These are phyloP conservation scores for Thalpophila matura DNA, from an alignment of 2,888 invertebrate genomes.

Conservation along the genomic window DNA sequence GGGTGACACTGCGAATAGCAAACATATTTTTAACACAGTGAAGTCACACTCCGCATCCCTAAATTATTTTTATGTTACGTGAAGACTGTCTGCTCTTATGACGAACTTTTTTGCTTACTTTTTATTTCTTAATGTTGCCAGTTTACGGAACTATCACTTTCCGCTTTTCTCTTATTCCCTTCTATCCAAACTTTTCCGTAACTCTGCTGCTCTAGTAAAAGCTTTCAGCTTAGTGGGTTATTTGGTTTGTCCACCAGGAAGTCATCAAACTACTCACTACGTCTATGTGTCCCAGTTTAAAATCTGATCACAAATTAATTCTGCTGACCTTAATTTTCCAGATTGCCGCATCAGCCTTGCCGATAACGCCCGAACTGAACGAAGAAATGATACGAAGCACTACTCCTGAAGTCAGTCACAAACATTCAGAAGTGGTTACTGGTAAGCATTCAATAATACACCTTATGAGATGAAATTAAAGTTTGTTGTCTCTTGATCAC, in stretches of 20 bases:
- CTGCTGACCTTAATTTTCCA: constrained; percentile 69
- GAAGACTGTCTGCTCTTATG: too few relatives aligned
- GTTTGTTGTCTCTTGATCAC: background rate
- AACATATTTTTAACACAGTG: too few relatives aligned
- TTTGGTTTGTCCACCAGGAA: constrained; percentile 29
- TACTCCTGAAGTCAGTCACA: constrained; percentile 90
- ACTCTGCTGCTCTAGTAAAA: background rate
- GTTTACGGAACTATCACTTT: background rate
- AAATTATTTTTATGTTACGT: too few relatives aligned
- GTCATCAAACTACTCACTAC: constrained; percentile 30
- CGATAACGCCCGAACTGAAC: constrained; percentile 94
- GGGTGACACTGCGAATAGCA: too few relatives aligned
- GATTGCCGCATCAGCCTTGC: constrained; percentile 91
- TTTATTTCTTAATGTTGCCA: background rate
- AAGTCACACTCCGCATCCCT: too few relatives aligned
- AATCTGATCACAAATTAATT: background rate
- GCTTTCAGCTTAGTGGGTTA: constrained; percentile 44
- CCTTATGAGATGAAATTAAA: background rate
- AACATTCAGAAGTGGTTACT: constrained; percentile 88
- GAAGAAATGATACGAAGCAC: constrained; percentile 93
- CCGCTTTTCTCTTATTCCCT: background rate
- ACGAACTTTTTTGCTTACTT: background rate
- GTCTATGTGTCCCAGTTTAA: constrained; percentile 11
- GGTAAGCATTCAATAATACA: constrained; percentile 68
- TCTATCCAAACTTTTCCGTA: background rate